Base-by-base conservation (phyloP, 2,113 vertebrate species). In the Melanostigma gelatinosum region DNA sequence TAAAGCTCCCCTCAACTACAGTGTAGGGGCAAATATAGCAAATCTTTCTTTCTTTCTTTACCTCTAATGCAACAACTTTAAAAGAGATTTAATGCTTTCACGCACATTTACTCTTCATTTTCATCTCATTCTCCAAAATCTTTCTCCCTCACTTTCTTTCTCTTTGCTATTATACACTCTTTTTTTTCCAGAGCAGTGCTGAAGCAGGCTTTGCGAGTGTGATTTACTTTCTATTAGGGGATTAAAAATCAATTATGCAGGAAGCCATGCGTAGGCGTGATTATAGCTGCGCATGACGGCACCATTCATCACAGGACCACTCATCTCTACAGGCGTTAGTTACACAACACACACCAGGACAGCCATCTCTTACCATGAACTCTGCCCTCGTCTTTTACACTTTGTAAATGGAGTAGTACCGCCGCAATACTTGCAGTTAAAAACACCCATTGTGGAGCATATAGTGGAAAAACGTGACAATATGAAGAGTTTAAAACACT, bases 161-260 rank as follows among this genome's bases (percentile, higher is more conserved):
- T 68, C 44, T 55, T 71, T 70, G 83, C 82, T 85, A 84, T 88
- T 84, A 88, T 80, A 76, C 67, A 29, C 69, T 74, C 86, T 40
- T 32, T 32, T 80, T 80, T 64, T 82, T 83, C 66, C 77, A 46
- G 77, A 55, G 71, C 75, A 83, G 80, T 27, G 63, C 87, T 85
- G 79, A 82, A 87, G 85, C 88, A 80, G 80, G 87, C 91, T 93
- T 93, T 92, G 89, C 93, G 90, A 88, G 87, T 93, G 91, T 89
- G 94, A 94, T 96, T 96, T 95, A 94, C 93, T 95, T 95, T 95
- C 93, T 95, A 95, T 95, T 95, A 94, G 94, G 83, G 93, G 93
- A 95, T 95, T 96, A 95, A 96, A 95, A 95, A 95, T 95, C 93
- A 95, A 95, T 95, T 95, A 95, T 94, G 92, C 92, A 93, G 93